Percentiles rank a stretch among this genome's conserved stretches.
Evolutionary conservation across 2,888 invertebrate species (phyloP).

Genomic region (Drosophila glabriapex): DNA sequence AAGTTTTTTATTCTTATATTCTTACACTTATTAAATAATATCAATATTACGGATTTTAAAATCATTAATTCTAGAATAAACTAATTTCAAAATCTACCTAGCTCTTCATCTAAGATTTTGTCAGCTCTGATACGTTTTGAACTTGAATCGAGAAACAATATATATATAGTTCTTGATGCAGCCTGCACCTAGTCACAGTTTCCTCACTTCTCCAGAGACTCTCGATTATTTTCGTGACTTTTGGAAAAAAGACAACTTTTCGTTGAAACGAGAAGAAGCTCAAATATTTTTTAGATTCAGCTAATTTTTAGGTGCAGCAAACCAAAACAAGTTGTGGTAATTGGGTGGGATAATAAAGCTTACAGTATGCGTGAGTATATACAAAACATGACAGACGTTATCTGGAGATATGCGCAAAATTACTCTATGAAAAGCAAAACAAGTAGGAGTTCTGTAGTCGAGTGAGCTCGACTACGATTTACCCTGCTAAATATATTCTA

Average conservation of each 20-base stretch:
- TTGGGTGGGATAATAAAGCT: slow-evolving; percentile 9
- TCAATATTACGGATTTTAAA: neutral
- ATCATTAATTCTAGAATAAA: neutral
- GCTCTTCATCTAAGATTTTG: neutral
- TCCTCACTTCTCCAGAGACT: neutral
- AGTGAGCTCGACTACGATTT: too few relatives aligned
- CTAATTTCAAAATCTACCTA: neutral
- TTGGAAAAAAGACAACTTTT: neutral
- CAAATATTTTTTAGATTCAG: neutral
- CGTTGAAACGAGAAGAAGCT: neutral
- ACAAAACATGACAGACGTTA: slow-evolving; percentile 24
- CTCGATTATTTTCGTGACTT: neutral
- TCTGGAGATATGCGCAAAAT: slow-evolving; percentile 52
- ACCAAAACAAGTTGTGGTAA: too few relatives aligned
- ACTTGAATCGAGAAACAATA: neutral
- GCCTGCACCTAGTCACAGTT: neutral
- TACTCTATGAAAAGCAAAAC: slow-evolving; percentile 44
- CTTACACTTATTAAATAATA: neutral
- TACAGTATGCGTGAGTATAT: slow-evolving; percentile 12
- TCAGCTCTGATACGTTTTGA: neutral
- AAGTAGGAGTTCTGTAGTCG: neutral
- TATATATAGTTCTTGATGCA: neutral
- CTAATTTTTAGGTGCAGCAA: too few relatives aligned
- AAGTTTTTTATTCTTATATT: neutral
- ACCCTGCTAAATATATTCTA: too few relatives aligned